Base-by-base conservation (phyloP, 2,797 vertebrate species). In the Acrossocheilus fasciatus region DNA sequence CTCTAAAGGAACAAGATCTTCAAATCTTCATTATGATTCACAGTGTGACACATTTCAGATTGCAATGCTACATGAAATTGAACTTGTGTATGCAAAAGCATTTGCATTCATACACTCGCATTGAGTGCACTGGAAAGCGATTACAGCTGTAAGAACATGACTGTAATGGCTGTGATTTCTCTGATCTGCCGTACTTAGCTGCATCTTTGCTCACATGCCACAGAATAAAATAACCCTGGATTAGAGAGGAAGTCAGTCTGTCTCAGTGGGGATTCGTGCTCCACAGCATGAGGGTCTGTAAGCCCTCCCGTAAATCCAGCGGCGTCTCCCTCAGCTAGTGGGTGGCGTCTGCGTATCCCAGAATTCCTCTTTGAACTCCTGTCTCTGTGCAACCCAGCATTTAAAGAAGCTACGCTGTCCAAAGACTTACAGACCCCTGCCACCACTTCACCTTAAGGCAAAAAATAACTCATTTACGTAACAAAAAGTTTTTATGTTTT, bases 291-390 rank as follows among this genome's bases (percentile, higher is more conserved):
- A 86, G 43, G 70, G 43, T 36, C 11, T 68, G 34, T 81, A 86
- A 81, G n/a, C 78, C 43, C 36, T 15, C 74, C 57, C 34, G 18
- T 72, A 74, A 83, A 81, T 83, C 87, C 66, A 73, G 41, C 81
- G 3, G 82, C 0, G 68, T 59, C 66, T 76, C 76, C 66, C 72
- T 77, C 39, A 10, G n/a, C 84, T 50, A 81, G 84, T 59, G n/a
- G 57, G 78, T 66, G 85, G 57, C 17, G 6, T 75, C 78, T 81
- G 75, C 41, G 10, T 43, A 54, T 86, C 52, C 26, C 68, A 64
- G 68, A 66, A 66, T 59, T 70, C 6, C 52, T 68, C 82, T 86
- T 52, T 86, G 74, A 87, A 86, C 36, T 47, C 26, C 6, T 66
- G 30, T 66, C 64, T 66, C 62, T 15, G 14, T 15, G 34, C 75